These are phyloP conservation scores for human DNA, from an alignment of 2,113 vertebrate genomes.

Conservation along the genomic window GRCh38 chrX:8904501-8905000, in stretches of 20 bases:
- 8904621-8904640: not conserved
- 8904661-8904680: not conserved
- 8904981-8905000: not conserved
- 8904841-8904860: not conserved
- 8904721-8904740: not conserved
- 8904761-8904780: not conserved
- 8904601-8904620: not conserved
- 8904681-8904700: too few species aligned
- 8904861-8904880: not conserved
- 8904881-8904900: not conserved
- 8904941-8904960: not conserved
- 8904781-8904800: not conserved
- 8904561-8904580: not conserved
- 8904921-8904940: not conserved
- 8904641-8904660: not conserved
- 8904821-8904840: not conserved
- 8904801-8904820: not conserved
- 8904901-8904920: not conserved
- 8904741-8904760: not conserved
- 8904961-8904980: not conserved
- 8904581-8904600: not conserved
- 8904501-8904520: not conserved
- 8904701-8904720: not conserved
- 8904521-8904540: not conserved
- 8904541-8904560: not conserved